Evolutionary conservation across 1,140 invertebrate genomes (phyloP).

Genomic region (Tetragnatha versicolor): DNA sequence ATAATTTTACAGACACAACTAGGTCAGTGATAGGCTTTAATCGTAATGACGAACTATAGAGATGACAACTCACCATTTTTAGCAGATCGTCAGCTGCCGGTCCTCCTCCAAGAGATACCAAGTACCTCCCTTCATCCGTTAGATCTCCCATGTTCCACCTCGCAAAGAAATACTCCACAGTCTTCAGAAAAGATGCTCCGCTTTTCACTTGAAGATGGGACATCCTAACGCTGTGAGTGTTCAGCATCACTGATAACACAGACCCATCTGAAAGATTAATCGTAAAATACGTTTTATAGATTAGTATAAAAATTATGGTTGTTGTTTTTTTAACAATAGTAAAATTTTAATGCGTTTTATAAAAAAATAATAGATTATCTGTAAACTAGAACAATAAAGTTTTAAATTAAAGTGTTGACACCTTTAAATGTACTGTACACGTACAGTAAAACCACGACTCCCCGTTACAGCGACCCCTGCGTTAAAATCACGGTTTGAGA

Average conservation of each 20-base stretch:
- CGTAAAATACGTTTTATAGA: background rate
- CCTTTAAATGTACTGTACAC: too few relatives aligned
- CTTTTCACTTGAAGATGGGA: background rate
- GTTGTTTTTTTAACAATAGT: too few relatives aligned
- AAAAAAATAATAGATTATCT: too few relatives aligned
- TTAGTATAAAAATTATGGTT: background rate
- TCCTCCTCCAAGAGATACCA: conserved; percentile 5
- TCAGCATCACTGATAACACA: background rate
- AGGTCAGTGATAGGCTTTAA: too few relatives aligned
- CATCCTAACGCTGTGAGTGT: background rate
- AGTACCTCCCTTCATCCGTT: conserved; percentile 18
- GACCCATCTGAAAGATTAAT: conserved; percentile 15
- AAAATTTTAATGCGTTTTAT: too few relatives aligned
- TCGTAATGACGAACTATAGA: too few relatives aligned
- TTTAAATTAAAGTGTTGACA: too few relatives aligned
- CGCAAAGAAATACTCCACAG: conserved; percentile 19
- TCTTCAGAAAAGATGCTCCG: background rate
- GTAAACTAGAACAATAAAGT: too few relatives aligned
- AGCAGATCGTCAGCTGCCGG: background rate
- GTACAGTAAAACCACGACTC: too few relatives aligned
- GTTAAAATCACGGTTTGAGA: too few relatives aligned
- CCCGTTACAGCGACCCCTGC: too few relatives aligned
- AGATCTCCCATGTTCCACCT: conserved; percentile 23
- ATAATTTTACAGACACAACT: too few relatives aligned
- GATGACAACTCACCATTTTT: conserved; percentile 4